phyloP scores from a whole-genome alignment of 1,140 invertebrate genomes.

The Cheumatopsyche charites region DNA sequence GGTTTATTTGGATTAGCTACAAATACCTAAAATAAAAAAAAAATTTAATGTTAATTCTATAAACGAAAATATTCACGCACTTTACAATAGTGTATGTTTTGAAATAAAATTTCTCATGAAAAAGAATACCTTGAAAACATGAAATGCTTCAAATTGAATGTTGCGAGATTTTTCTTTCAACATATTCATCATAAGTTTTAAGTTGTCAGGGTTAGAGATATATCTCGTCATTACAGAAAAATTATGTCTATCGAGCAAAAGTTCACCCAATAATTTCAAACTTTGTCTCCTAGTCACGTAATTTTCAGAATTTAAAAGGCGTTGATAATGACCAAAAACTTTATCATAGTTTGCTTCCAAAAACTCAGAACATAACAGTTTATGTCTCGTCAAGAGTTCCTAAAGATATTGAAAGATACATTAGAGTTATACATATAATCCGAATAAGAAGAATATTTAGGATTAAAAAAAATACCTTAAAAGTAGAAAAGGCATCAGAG shows the following conservation, averaged over 20 bases:
- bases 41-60: neutral
- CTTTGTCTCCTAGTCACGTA: conserved; percentile 98
- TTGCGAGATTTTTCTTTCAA: conserved; percentile 98
- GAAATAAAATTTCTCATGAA: conserved; percentile 23
- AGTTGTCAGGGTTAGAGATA: conserved; percentile 98
- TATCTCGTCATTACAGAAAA: conserved; percentile 99
- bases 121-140: conserved; percentile 95
- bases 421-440: neutral
- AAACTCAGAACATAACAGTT: conserved; percentile 97
- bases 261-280: conserved; percentile 95
- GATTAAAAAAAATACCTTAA: conserved; percentile 97
- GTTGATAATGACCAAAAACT: conserved; percentile 97
- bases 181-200: conserved; percentile 99
- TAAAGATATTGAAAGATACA: conserved; percentile 60
- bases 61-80: neutral
- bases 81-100: too few species aligned
- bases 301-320: conserved; percentile 97
- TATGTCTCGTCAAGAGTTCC: conserved; percentile 98
- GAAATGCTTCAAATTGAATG: conserved; percentile 99
- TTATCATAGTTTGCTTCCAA: conserved; percentile 98
- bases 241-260: conserved; percentile 97
- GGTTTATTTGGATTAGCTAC: conserved; percentile 99
- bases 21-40: conserved; percentile 80
- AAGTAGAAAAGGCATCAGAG: conserved; percentile 99
- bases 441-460: too few species aligned